A percentile compares a stretch with the other conserved stretches of the same genome.
Conservation (phyloP, 2,888 invertebrate species). For the Hylaea fasciaria region DNA sequence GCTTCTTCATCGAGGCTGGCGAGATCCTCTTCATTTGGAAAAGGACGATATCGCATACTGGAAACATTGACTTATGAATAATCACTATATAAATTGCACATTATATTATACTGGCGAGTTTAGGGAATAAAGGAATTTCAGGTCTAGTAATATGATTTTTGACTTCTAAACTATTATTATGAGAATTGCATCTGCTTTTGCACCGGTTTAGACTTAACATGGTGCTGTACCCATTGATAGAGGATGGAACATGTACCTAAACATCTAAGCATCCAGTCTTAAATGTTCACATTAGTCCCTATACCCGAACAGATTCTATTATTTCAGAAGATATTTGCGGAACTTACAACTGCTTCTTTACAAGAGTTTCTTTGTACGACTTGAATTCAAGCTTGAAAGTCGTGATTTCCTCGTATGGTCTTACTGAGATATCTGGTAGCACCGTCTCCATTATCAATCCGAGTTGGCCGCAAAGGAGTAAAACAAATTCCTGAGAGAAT, state of each 20-base stretch:
- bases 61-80: conserved; percentile 1
- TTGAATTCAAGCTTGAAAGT: conserved; percentile 73
- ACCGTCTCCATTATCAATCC: conserved; percentile 75
- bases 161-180: no score
- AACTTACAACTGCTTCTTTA: conserved; percentile 78
- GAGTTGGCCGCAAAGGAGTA: conserved; percentile 74
- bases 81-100: not conserved
- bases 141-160: no score
- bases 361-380: conserved; percentile 66
- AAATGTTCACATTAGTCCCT: no score
- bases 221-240: no score
- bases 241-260: no score
- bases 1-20: conserved; percentile 83
- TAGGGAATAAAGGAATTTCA: no score
- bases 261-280: no score
- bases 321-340: no score
- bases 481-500: conserved; percentile 59
- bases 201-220: no score
- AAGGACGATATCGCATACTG: conserved; percentile 76
- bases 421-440: conserved; percentile 59
- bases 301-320: no score
- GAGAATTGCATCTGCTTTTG: no score
- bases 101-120: no score
- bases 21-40: conserved; percentile 76
- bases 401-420: conserved; percentile 67